A percentile compares a stretch with the other conserved stretches of the same genome.
phyloP scores from a whole-genome alignment of 1,140 invertebrate genomes.

The Mesaphorura yosii region DNA sequence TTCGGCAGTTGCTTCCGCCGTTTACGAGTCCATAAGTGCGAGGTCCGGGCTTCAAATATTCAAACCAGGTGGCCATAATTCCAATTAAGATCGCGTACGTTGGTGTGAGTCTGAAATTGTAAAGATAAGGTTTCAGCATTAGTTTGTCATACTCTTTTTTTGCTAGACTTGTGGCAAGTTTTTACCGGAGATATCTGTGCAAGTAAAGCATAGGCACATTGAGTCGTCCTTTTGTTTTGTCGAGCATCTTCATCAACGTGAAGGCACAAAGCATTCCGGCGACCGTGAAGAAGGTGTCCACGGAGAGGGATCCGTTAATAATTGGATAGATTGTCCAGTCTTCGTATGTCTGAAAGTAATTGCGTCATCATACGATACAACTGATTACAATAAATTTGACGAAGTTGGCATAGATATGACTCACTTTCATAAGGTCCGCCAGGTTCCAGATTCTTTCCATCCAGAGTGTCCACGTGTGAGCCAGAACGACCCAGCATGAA shows the following conservation, averaged over 20 bases:
- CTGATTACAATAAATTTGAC: too few relatives aligned
- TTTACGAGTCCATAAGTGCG: background rate
- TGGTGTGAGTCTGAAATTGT: constrained; percentile 31
- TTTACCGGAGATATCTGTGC: constrained; percentile 32
- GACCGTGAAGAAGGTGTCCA: constrained; percentile 40
- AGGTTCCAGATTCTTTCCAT: constrained; percentile 31
- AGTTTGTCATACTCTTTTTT: constrained; percentile 7
- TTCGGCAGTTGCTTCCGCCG: constrained; percentile 2
- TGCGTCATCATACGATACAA: too few relatives aligned
- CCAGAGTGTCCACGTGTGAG: constrained; percentile 44
- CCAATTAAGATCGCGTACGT: constrained; percentile 22
- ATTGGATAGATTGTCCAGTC: too few relatives aligned
- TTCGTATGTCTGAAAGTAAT: too few relatives aligned
- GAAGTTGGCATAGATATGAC: too few relatives aligned
- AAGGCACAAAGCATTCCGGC: constrained; percentile 32
- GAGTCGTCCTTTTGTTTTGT: constrained; percentile 23
- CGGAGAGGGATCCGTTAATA: constrained; percentile 38
- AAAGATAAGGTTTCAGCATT: constrained; percentile 2
- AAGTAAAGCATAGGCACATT: constrained; percentile 29
- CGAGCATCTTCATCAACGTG: constrained; percentile 28
- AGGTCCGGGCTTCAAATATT: constrained; percentile 29
- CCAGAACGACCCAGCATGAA: constrained; percentile 43
- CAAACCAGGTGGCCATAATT: constrained; percentile 26
- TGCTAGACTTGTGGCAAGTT: background rate
- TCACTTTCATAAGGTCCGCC: constrained; percentile 22